Evolutionary conservation across 2,113 vertebrate species (phyloP).

Genomic region (Halcyon malimbica): DNA sequence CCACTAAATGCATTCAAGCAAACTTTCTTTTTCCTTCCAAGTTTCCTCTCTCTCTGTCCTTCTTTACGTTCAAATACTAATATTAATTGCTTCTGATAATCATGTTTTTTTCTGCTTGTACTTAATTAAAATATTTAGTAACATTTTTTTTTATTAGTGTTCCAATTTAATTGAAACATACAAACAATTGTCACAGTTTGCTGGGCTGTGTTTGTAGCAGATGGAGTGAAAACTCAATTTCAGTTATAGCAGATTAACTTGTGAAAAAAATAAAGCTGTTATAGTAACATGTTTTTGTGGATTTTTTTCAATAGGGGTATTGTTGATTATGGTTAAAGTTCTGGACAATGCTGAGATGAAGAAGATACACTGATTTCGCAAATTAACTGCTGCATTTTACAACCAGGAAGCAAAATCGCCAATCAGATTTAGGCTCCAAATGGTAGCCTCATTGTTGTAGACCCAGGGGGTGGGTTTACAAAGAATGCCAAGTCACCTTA

Average conservation of each 20-base stretch:
- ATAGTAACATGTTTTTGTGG: background rate
- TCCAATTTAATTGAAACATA: constrained; percentile 13
- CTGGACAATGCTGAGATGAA: too few relatives aligned
- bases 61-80: constrained; percentile 25
- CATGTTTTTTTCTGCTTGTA: background rate
- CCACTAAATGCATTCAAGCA: background rate
- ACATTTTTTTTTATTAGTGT: background rate
- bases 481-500: background rate
- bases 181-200: background rate
- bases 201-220: background rate
- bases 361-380: background rate
- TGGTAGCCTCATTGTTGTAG: rapidly evolving
- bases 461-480: background rate
- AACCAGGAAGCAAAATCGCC: background rate
- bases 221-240: background rate
- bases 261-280: background rate
- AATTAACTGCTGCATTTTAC: background rate
- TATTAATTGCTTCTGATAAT: constrained; percentile 44
- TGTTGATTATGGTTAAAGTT: background rate
- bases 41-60: background rate
- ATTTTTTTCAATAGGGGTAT: background rate
- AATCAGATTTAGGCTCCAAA: background rate
- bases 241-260: background rate
- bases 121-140: constrained; percentile 8
- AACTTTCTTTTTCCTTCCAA: background rate